Conservation (phyloP, 2,888 invertebrate species). For the Julus scanicus region DNA sequence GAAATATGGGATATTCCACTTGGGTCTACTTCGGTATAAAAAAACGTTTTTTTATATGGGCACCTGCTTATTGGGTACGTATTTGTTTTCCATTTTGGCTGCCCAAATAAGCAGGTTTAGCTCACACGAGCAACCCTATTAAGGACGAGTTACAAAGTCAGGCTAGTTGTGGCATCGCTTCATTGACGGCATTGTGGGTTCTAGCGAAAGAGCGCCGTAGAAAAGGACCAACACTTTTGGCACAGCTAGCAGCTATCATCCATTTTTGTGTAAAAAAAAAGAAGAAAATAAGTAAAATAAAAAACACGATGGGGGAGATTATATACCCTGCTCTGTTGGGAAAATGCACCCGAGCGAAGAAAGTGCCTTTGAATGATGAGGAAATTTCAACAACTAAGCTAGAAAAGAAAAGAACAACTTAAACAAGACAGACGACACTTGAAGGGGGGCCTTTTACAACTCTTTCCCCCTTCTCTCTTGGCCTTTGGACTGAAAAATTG, state of each 20-base stretch:
- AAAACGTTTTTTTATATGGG: not conserved
- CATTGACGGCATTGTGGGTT: not conserved
- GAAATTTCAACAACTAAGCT: slow-evolving; percentile 30
- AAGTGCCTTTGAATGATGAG: slow-evolving; percentile 42
- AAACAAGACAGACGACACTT: slow-evolving; percentile 37
- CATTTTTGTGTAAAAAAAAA: not conserved
- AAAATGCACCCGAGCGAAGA: not conserved
- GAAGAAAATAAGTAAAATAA: not conserved
- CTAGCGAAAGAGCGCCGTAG: not conserved
- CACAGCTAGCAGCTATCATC: not conserved
- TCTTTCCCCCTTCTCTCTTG: not conserved
- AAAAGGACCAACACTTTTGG: not conserved
- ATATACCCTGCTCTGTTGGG: not conserved
- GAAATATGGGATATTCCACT: no score
- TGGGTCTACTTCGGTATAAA: no score
- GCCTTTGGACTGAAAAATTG: not conserved
- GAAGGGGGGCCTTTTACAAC: not conserved
- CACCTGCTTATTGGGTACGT: not conserved
- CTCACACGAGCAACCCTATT: not conserved
- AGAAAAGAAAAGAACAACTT: slow-evolving; percentile 14
- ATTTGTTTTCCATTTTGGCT: not conserved
- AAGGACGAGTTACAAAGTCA: not conserved
- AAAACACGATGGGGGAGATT: not conserved
- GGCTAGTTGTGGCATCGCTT: not conserved
- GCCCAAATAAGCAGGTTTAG: slow-evolving; percentile 13